phyloP scores from a whole-genome alignment of 2,113 vertebrate species.

The Chlamydotis undulata region DNA sequence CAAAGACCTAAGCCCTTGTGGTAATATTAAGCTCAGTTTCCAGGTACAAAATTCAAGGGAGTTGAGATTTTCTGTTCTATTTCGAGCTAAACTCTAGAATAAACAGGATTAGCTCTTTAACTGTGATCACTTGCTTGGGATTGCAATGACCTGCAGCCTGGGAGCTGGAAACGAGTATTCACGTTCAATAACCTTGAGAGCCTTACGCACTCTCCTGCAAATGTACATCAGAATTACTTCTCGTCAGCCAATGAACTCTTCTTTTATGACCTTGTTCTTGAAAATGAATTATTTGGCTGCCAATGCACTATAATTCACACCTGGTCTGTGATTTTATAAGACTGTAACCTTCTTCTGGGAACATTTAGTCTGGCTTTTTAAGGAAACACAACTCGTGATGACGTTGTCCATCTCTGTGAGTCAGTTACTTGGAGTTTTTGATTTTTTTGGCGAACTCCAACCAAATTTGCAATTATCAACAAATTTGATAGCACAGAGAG shows the following conservation, averaged over 20 bases:
- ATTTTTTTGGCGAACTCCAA: neutral
- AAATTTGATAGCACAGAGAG: neutral
- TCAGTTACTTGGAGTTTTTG: neutral
- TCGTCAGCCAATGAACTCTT: neutral
- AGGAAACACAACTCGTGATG: neutral
- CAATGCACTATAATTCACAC: neutral
- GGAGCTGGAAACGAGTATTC: neutral
- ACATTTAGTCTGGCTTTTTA: neutral
- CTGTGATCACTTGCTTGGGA: neutral
- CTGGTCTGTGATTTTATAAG: constrained; percentile 5
- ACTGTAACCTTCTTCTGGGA: neutral
- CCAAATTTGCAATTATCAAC: neutral
- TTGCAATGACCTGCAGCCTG: neutral
- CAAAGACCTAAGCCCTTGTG: neutral
- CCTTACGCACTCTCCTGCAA: neutral
- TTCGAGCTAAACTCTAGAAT: neutral
- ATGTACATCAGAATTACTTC: neutral
- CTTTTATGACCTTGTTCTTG: neutral
- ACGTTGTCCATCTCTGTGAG: neutral
- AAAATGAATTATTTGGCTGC: neutral
- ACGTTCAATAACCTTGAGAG: neutral
- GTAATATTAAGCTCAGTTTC: neutral
- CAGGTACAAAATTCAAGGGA: neutral
- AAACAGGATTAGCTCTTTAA: neutral
- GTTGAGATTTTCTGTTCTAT: neutral